These are phyloP conservation scores for Monochamus alternatus DNA, from an alignment of 2,888 invertebrate genomes.

Conservation along the genomic window DNA sequence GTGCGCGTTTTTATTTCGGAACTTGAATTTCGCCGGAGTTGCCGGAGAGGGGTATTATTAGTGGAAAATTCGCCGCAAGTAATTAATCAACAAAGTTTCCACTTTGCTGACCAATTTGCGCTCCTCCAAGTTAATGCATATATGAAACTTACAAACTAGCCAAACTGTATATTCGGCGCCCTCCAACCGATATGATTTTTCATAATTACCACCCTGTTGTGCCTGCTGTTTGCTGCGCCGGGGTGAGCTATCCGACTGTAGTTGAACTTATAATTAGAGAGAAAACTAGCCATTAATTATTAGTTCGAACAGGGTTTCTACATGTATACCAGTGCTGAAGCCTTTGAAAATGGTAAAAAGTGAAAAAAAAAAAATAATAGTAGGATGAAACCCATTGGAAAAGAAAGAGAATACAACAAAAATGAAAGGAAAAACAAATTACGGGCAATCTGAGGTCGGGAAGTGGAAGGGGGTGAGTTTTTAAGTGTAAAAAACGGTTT, in stretches of 20 bases:
- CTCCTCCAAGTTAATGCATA: conserved; percentile 14
- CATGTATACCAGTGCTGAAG: no score
- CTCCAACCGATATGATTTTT: conserved; percentile 16
- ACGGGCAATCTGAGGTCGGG: no score
- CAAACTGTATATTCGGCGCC: conserved; percentile 16
- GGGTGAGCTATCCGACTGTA: no score
- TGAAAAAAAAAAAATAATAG: no score
- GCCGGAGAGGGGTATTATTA: background rate
- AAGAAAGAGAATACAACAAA: no score
- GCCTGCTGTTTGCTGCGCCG: no score
- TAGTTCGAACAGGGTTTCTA: background rate
- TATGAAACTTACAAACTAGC: conserved; percentile 30
- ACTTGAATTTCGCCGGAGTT: conserved; percentile 15
- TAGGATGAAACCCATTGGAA: no score
- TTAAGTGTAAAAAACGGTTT: no score
- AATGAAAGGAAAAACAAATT: no score
- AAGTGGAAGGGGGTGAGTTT: no score
- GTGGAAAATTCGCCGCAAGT: conserved; percentile 21
- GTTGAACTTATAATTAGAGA: background rate
- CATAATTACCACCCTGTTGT: background rate
- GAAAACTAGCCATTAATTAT: conserved; percentile 1
- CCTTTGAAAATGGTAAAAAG: no score
- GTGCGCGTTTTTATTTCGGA: conserved; percentile 14
- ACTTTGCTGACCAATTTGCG: conserved; percentile 29
- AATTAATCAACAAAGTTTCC: conserved; percentile 36